Evolutionary conservation across 2,113 vertebrate species (phyloP).

Genomic region (Oncorhynchus kisutch): DNA sequence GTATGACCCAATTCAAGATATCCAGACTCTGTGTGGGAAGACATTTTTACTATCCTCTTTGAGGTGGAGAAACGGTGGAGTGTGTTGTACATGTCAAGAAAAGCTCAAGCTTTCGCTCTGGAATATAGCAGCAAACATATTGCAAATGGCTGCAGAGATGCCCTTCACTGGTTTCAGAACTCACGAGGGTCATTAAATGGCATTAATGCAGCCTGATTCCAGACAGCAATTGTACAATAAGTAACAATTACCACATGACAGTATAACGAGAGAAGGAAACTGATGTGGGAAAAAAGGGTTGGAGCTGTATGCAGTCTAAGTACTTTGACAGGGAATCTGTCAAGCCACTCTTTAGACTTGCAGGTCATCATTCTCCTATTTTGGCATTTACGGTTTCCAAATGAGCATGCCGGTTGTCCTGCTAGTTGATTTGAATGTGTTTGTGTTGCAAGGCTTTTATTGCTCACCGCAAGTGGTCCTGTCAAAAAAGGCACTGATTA

Average conservation of each 20-base stretch:
- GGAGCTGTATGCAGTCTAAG: not conserved
- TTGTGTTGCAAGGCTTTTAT: no score
- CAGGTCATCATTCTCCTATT: not conserved
- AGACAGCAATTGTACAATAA: conserved; percentile 3
- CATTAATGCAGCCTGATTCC: not conserved
- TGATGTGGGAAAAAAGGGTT: not conserved
- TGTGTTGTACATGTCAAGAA: no score
- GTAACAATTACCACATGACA: conserved; percentile 2
- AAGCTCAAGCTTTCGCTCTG: not conserved
- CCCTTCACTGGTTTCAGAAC: not conserved
- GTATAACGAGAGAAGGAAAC: not conserved
- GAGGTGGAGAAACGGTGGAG: not conserved
- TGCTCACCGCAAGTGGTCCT: no score
- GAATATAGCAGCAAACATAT: not conserved
- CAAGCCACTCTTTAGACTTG: not conserved
- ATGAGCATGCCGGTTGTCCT: conserved; percentile 28
- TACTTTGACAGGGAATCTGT: not conserved
- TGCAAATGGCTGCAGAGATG: conserved; percentile 3
- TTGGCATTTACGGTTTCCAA: not conserved
- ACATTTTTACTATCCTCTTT: no score
- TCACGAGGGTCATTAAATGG: not conserved
- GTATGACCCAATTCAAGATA: no score
- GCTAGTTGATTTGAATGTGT: not conserved
- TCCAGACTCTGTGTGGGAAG: no score
- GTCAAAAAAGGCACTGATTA: no score